Percentiles rank a stretch among this genome's conserved stretches.
phyloP scores from a whole-genome alignment of 2,888 invertebrate genomes.

The Bursaphelenchus okinawaensis region DNA sequence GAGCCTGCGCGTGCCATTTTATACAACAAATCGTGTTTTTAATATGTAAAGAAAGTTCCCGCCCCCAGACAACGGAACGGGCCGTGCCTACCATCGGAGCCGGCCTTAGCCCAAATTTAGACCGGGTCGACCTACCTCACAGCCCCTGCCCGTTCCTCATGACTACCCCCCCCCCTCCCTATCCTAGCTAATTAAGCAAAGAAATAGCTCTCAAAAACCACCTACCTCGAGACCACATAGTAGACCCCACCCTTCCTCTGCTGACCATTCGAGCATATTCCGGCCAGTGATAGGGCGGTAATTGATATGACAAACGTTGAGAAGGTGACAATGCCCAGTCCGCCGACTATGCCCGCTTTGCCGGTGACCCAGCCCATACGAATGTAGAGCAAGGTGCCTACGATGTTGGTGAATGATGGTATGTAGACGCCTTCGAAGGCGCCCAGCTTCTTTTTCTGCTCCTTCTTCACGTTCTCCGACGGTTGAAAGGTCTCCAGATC shows the following conservation, averaged over 20 bases:
- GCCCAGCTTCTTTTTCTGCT: not conserved
- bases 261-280: conserved; percentile 29
- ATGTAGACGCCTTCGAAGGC: conserved; percentile 16
- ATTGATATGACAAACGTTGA: conserved; percentile 25
- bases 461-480: not conserved
- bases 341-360: conserved; percentile 27
- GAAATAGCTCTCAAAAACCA: no score
- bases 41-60: no score
- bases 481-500: conserved; percentile 9
- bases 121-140: no score
- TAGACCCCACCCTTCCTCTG: conserved; percentile 23
- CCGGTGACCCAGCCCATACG: conserved; percentile 32
- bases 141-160: no score
- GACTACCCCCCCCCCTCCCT: no score
- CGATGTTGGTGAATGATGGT: conserved; percentile 28
- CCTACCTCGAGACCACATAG: conserved; percentile 24
- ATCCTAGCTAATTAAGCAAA: no score
- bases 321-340: conserved; percentile 26
- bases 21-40: no score
- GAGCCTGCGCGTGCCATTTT: no score
- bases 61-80: no score
- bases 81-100: no score
- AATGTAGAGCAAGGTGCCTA: conserved; percentile 30
- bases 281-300: conserved; percentile 28
- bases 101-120: conserved; percentile 4